Evolutionary conservation across 2,113 vertebrate species (phyloP), one percentile per base, ranked within the genome.

Genomic region (Carassius auratus): DNA sequence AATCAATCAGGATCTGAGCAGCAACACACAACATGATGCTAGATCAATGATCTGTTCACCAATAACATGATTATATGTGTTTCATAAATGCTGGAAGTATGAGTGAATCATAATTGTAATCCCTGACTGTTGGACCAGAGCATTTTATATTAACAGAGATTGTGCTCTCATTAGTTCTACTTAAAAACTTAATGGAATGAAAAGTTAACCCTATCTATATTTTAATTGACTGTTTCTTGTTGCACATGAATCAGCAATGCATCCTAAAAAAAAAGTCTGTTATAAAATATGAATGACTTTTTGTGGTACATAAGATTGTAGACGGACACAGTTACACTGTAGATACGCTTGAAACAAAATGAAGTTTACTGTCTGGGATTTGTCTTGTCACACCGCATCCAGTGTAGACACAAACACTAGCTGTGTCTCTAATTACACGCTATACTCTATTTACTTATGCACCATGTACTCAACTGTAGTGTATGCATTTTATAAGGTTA

Each of bases 1-100:
- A 76, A 75, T 45, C 15, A 77, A 86, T 85, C 79, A 30, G 80
- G 71, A 77, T 73, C 42, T 52, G 8, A 68, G 15, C n/a, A 73
- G 74, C 61, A 76, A 26, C 42, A 85, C 50, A 57, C 59, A 50
- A 52, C 61, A 57, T 23, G 9, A 38, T 23, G 48, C 14, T 61
- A 59, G 17, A 64, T 84, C 76, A 74, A 79, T 12, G 14, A 79
- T 12, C 50, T 36, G 73, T 75, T 75, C 42, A 50, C 42, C n/a
- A 75, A 42, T 48, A 50, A 75, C n/a, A 50, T 0, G 21, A 45
- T 74, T 23, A n/a, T 13, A 45, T 45, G 2, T 21, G 42, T 75
- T 75, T 75, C 15, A 75, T 75, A 50, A 75, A 75, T 75, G 73
- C 73, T 75, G 73, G 15, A 50, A 75, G 42, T 75, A 15, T 75